These are phyloP conservation scores for Hylyphantes graminicola DNA, from an alignment of 1,140 invertebrate genomes.

Conservation along the genomic window DNA sequence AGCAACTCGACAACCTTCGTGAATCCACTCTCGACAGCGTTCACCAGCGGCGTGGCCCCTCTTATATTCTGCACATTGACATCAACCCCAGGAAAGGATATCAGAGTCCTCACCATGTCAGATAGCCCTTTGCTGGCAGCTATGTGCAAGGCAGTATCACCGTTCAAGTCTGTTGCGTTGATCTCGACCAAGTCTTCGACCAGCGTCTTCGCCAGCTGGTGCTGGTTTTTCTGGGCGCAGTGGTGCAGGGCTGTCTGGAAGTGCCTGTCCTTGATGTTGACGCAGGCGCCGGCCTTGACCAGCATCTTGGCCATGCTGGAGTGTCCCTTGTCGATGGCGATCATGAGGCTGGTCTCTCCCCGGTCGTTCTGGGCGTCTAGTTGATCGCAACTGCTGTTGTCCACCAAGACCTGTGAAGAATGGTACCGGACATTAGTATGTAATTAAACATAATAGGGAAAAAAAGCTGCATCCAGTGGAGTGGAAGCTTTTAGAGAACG, in stretches of 20 bases:
- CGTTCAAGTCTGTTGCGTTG: constrained; percentile 63
- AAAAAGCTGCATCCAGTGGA: no score
- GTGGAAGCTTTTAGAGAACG: no score
- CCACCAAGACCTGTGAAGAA: constrained; percentile 62
- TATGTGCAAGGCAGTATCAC: constrained; percentile 65
- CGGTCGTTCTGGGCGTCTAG: constrained; percentile 79
- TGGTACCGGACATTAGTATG: no score
- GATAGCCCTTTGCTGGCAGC: constrained; percentile 64
- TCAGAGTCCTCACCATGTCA: constrained; percentile 63
- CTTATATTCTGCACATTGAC: constrained; percentile 63
- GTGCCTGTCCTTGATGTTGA: constrained; percentile 62
- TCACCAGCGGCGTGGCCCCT: constrained; percentile 63
- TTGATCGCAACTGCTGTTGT: constrained; percentile 60
- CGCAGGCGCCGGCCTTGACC: constrained; percentile 53
- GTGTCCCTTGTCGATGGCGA: constrained; percentile 92
- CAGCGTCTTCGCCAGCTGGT: constrained; percentile 51
- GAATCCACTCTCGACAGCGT: constrained; percentile 63
- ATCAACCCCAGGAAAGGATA: constrained; percentile 62
- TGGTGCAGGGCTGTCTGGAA: constrained; percentile 59
- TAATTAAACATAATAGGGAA: no score
- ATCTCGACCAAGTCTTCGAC: constrained; percentile 57
- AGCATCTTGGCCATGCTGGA: constrained; percentile 82
- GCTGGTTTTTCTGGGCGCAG: constrained; percentile 55
- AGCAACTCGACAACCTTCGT: constrained; percentile 62
- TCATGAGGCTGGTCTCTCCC: constrained; percentile 94